These are phyloP conservation scores for Teleogryllus oceanicus DNA, from an alignment of 2,888 invertebrate species.

Conservation along the genomic window DNA sequence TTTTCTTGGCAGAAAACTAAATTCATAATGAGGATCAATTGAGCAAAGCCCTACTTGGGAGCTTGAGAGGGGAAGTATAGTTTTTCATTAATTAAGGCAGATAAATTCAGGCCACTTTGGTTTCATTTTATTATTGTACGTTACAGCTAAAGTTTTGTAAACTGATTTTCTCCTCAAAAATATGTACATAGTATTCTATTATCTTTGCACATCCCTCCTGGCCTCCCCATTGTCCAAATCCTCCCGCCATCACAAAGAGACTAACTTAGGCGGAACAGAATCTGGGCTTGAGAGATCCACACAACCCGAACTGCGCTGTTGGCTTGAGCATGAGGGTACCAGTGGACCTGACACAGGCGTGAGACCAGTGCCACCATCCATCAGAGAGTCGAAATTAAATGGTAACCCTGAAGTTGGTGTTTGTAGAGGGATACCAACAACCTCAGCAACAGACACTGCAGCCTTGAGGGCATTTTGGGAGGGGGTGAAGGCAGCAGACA, in stretches of 20 bases:
- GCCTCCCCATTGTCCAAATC: conserved; percentile 27
- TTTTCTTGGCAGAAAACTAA: conserved; percentile 34
- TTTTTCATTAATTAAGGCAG: conserved; percentile 24
- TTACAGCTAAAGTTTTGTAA: conserved; percentile 24
- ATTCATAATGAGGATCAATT: conserved; percentile 26
- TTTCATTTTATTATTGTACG: conserved; percentile 23
- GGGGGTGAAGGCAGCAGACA: conserved; percentile 43
- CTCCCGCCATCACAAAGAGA: conserved; percentile 69
- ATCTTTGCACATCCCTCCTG: conserved; percentile 34
- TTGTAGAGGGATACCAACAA: conserved; percentile 77
- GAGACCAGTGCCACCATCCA: conserved; percentile 89
- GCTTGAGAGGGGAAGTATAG: conserved; percentile 19
- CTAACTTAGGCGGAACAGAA: conserved; percentile 67
- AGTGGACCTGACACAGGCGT: conserved; percentile 77
- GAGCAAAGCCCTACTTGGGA: conserved; percentile 30
- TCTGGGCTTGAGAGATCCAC: conserved; percentile 70
- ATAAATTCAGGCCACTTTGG: conserved; percentile 37
- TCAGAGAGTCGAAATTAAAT: conserved; percentile 87
- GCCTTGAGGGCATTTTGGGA: conserved; percentile 42
- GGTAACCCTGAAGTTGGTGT: conserved; percentile 84
- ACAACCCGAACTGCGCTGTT: conserved; percentile 59
- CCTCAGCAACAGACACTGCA: conserved; percentile 55
- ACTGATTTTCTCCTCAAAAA: not conserved
- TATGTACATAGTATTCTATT: not conserved
- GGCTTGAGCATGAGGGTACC: conserved; percentile 69